These are phyloP conservation scores for Phainopepla nitens DNA, from an alignment of 2,113 vertebrate genomes.

Conservation along the genomic window DNA sequence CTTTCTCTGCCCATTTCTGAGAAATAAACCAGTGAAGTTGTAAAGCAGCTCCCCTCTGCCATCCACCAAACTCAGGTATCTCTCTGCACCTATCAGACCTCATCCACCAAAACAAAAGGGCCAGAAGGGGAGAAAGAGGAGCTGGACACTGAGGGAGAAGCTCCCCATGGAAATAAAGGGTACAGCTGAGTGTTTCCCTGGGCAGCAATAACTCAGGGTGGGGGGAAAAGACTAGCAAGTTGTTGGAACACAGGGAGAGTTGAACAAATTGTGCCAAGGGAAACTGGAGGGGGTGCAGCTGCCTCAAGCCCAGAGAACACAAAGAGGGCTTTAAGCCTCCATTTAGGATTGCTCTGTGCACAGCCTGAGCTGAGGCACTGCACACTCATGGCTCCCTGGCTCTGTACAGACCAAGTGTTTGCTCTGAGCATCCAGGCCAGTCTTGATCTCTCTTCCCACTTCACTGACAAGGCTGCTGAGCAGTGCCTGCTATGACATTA, in stretches of 20 bases:
- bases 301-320: fast-evolving
- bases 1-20: not conserved
- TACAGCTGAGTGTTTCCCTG: not conserved
- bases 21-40: not conserved
- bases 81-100: not conserved
- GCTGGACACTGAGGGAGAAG: not conserved
- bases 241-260: not conserved
- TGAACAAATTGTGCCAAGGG: not conserved
- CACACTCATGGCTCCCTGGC: fast-evolving
- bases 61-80: not conserved
- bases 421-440: not conserved
- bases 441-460: not conserved
- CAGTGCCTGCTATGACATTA: not conserved
- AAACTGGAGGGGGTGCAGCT: not conserved
- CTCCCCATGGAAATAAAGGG: not conserved
- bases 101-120: fast-evolving
- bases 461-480: not conserved
- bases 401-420: not conserved
- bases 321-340: not conserved
- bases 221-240: not conserved
- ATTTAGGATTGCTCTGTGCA: not conserved
- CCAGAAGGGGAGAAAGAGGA: not conserved
- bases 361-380: not conserved
- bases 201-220: not conserved
- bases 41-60: not conserved